Conservation (phyloP, 35 echinoderm and acorn worm genomes). For the Nesometra sesokonis region DNA sequence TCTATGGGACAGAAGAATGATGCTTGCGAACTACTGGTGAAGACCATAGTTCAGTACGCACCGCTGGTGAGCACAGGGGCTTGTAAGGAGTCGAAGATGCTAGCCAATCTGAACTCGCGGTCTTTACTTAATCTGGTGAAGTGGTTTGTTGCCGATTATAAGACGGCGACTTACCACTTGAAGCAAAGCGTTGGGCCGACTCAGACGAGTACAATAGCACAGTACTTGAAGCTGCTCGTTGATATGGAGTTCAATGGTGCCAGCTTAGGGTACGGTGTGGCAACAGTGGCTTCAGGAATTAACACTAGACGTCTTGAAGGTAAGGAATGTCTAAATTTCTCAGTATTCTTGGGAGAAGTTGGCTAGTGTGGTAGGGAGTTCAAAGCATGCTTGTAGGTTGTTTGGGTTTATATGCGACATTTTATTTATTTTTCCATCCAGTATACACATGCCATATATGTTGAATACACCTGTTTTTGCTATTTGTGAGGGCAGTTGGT, state of each 20-base stretch:
- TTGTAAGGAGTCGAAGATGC: not conserved
- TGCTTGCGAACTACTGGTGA: constrained; percentile 41
- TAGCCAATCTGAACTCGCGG: constrained; percentile 40
- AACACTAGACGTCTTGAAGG: not conserved
- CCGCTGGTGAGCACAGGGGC: constrained; percentile 21
- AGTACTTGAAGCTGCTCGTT: constrained; percentile 52
- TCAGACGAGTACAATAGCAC: constrained; percentile 36
- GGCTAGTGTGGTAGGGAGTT: too few species aligned
- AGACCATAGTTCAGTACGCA: constrained; percentile 47
- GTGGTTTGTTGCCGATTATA: constrained; percentile 76
- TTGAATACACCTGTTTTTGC: too few species aligned
- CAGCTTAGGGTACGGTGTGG: constrained; percentile 36
- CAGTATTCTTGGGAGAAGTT: too few species aligned
- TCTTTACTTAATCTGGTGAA: constrained; percentile 83
- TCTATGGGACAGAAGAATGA: constrained; percentile 31
- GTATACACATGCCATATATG: too few species aligned
- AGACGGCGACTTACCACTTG: constrained; percentile 44
- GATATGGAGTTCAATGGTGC: constrained; percentile 83
- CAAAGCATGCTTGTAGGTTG: too few species aligned
- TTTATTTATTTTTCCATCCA: too few species aligned
- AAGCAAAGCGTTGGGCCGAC: constrained; percentile 57
- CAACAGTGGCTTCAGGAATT: not conserved
- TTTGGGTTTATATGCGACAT: too few species aligned
- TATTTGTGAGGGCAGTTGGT: too few species aligned
- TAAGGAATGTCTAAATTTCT: not conserved